These are phyloP conservation scores for Ferdinandea cuprea DNA, from an alignment of 2,888 invertebrate species.

Conservation along the genomic window DNA sequence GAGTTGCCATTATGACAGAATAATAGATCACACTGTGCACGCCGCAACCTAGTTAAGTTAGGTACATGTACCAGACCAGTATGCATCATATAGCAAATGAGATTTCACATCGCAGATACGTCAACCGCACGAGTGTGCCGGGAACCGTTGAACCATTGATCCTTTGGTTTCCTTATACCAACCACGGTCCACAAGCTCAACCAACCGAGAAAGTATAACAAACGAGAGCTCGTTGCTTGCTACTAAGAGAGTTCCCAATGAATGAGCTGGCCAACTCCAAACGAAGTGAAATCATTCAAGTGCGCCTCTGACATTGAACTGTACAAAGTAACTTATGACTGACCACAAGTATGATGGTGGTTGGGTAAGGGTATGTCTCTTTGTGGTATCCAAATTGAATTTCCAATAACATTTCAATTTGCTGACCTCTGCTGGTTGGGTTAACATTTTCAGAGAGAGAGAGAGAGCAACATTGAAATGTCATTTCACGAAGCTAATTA, in stretches of 20 bases:
- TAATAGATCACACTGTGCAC: slow-evolving; percentile 56
- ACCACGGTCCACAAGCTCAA: slow-evolving; percentile 23
- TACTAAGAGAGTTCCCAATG: slow-evolving; percentile 37
- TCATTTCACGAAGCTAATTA: slow-evolving; percentile 46
- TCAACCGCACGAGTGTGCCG: slow-evolving; percentile 55
- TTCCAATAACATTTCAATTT: slow-evolving; percentile 57
- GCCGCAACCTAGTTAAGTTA: slow-evolving; percentile 48
- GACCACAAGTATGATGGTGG: not conserved
- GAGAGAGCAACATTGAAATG: slow-evolving; percentile 3
- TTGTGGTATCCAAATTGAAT: slow-evolving; percentile 37
- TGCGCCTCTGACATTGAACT: slow-evolving; percentile 33
- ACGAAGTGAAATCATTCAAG: slow-evolving; percentile 53
- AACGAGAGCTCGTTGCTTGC: not conserved
- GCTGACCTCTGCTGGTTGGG: slow-evolving; percentile 32
- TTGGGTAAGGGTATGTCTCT: slow-evolving; percentile 5
- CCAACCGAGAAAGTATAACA: slow-evolving; percentile 51
- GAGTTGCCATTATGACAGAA: slow-evolving; percentile 64
- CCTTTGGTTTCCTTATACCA: not conserved
- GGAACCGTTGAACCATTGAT: slow-evolving; percentile 20
- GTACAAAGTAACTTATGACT: slow-evolving; percentile 9
- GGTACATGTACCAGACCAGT: too few species aligned
- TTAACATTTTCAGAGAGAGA: slow-evolving; percentile 19
- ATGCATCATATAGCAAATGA: slow-evolving; percentile 53
- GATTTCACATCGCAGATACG: slow-evolving; percentile 61
- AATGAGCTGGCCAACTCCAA: slow-evolving; percentile 29